Conservation (phyloP, 2,797 vertebrate species). For the Anniella stebbinsi region DNA sequence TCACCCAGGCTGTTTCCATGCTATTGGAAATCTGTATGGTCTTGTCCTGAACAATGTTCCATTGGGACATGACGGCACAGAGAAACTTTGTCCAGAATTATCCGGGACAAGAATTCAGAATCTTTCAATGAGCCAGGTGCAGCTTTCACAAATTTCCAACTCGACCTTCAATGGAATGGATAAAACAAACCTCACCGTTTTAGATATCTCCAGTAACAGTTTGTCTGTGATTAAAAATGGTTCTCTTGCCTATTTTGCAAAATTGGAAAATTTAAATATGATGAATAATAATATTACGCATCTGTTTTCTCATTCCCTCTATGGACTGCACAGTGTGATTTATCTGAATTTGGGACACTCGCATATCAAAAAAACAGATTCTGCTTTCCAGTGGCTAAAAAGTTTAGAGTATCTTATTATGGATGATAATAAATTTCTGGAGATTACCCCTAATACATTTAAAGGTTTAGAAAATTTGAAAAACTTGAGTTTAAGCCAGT, state of each 20-base stretch:
- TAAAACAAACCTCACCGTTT: constrained; percentile 82
- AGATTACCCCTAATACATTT: constrained; percentile 83
- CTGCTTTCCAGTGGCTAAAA: constrained; percentile 85
- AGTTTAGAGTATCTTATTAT: constrained; percentile 85
- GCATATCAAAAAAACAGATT: constrained; percentile 84
- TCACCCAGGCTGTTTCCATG: constrained; percentile 83
- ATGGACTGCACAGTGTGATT: constrained; percentile 85
- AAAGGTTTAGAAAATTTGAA: constrained; percentile 85
- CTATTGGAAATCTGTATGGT: constrained; percentile 81
- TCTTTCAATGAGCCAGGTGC: constrained; percentile 83
- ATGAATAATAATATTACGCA: constrained; percentile 81
- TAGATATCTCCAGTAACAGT: constrained; percentile 88
- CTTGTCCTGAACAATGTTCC: constrained; percentile 84
- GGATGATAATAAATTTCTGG: constrained; percentile 78
- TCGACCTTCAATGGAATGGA: constrained; percentile 84
- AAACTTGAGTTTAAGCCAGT: constrained; percentile 85
- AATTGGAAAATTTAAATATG: constrained; percentile 84
- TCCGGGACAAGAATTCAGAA: constrained; percentile 81
- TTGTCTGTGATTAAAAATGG: constrained; percentile 78
- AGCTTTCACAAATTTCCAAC: constrained; percentile 75
- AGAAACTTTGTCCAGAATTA: constrained; percentile 85
- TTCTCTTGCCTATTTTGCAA: constrained; percentile 87
- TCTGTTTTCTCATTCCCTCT: constrained; percentile 82
- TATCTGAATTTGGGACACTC: constrained; percentile 83
- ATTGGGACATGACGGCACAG: constrained; percentile 66